Evolutionary conservation across 2,888 invertebrate species (phyloP).

Genomic region (Atrina japonica): DNA sequence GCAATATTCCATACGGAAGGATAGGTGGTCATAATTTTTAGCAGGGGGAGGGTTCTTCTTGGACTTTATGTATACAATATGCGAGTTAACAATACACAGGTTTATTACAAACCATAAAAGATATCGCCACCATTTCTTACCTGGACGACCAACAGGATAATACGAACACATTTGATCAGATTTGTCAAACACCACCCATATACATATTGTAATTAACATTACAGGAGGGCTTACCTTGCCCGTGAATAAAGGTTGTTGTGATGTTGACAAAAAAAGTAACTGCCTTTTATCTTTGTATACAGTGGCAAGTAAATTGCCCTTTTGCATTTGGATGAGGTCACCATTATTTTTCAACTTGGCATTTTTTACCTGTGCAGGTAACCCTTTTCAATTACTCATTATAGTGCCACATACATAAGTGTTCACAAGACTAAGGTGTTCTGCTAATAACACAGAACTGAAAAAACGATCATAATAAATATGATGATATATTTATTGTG

Average conservation of each 20-base stretch:
- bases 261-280: not conserved
- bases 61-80: not conserved
- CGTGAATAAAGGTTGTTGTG: not conserved
- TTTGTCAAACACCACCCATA: slow-evolving; percentile 10
- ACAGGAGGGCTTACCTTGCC: not conserved
- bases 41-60: not conserved
- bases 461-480: slow-evolving; percentile 9
- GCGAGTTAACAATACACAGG: slow-evolving; percentile 3
- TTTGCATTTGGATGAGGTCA: not conserved
- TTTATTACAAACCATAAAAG: slow-evolving; percentile 3
- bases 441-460: not conserved
- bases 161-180: slow-evolving; percentile 3
- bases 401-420: slow-evolving; percentile 8
- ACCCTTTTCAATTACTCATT: slow-evolving; percentile 1
- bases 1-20: slow-evolving; percentile 5
- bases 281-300: slow-evolving; percentile 5
- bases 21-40: not conserved
- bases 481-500: slow-evolving; percentile 1
- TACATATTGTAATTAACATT: not conserved
- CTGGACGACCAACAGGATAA: slow-evolving; percentile 14
- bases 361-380: not conserved
- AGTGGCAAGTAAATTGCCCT: slow-evolving; percentile 4
- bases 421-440: not conserved
- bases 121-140: slow-evolving; percentile 16
- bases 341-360: not conserved